These are phyloP conservation scores for Zele albiditarsus DNA, from an alignment of 2,888 invertebrate species.

Conservation along the genomic window DNA sequence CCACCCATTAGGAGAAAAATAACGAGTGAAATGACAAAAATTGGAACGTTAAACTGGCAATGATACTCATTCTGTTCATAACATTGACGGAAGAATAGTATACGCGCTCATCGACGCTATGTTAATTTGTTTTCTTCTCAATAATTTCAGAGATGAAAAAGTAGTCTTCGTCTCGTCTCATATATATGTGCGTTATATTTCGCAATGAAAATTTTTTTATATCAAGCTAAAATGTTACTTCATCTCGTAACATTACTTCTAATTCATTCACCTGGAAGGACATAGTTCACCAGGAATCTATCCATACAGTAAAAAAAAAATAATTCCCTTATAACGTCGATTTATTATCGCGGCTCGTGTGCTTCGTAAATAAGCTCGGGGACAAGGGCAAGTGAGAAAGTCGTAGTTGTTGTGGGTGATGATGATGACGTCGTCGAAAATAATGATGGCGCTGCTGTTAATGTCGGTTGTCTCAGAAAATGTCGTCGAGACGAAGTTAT, in stretches of 20 bases:
- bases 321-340: not conserved
- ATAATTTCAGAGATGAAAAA: not conserved
- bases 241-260: not conserved
- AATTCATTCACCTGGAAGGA: not conserved
- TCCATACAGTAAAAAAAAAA: slow-evolving; percentile 11
- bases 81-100: not conserved
- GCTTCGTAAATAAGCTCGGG: slow-evolving; percentile 70
- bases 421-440: not conserved
- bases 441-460: slow-evolving; percentile 50
- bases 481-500: slow-evolving; percentile 61
- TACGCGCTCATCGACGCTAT: not conserved
- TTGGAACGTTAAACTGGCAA: not conserved
- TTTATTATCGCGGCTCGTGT: slow-evolving; percentile 66
- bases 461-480: slow-evolving; percentile 62
- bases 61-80: not conserved
- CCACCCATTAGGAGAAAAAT: not conserved
- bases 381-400: slow-evolving; percentile 65
- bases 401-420: slow-evolving; percentile 39
- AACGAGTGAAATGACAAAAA: not conserved
- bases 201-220: not conserved
- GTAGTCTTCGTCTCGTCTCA: slow-evolving; percentile 38
- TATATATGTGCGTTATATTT: slow-evolving; percentile 20
- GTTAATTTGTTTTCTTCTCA: not conserved
- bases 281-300: not conserved
- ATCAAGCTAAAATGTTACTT: not conserved